These are phyloP conservation scores for Corythornis vintsioides DNA, from an alignment of 2,113 vertebrate species.

Conservation along the genomic window DNA sequence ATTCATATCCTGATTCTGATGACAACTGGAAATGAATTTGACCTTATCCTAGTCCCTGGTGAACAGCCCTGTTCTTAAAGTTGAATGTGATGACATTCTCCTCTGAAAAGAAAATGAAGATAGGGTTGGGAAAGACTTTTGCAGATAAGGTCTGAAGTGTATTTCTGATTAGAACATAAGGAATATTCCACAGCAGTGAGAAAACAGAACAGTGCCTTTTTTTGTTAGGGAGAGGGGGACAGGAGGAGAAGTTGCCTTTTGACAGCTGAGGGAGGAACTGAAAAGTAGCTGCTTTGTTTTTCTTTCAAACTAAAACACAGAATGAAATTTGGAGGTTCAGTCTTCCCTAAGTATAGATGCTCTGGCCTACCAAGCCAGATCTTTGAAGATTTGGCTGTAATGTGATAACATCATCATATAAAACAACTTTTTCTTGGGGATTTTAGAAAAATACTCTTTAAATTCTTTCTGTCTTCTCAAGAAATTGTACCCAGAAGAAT, in stretches of 20 bases:
- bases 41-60: slow-evolving; percentile 21
- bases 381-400: neutral
- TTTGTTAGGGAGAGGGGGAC: neutral
- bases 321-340: neutral
- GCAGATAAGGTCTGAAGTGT: neutral
- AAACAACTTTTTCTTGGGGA: neutral
- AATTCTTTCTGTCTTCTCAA: neutral
- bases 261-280: neutral
- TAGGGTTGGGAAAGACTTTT: neutral
- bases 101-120: slow-evolving; percentile 2
- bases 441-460: neutral
- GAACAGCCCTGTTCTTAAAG: neutral
- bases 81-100: neutral
- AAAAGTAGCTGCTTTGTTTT: neutral
- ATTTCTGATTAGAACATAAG: neutral
- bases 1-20: slow-evolving; percentile 59
- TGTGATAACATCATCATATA: neutral
- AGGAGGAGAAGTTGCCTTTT: neutral
- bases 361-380: neutral
- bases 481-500: neutral
- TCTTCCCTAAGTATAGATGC: neutral
- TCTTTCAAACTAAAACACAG: neutral
- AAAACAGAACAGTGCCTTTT: neutral
- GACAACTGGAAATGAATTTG: slow-evolving; percentile 59
- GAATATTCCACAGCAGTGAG: neutral